These are phyloP conservation scores for Tortrix viridana DNA, from an alignment of 2,888 invertebrate genomes.

Conservation along the genomic window DNA sequence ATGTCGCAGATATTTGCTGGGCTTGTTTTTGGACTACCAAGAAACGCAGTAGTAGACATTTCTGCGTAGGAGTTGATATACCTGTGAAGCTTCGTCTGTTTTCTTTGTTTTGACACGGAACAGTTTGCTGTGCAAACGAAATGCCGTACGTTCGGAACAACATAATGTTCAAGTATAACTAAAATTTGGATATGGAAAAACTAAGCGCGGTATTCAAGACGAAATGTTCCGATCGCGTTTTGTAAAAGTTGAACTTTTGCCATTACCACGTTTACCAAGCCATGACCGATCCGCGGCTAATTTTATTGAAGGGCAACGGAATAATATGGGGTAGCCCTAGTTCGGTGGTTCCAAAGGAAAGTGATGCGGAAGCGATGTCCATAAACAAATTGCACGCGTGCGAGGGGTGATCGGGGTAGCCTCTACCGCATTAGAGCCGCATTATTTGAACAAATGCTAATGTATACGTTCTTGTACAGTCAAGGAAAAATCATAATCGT, in stretches of 20 bases:
- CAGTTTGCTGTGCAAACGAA: too few relatives aligned
- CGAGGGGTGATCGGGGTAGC: slow-evolving; percentile 34
- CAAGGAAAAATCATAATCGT: too few relatives aligned
- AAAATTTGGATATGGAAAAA: too few relatives aligned
- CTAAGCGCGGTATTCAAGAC: too few relatives aligned
- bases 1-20: slow-evolving; percentile 9
- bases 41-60: too few relatives aligned
- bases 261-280: not conserved
- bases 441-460: slow-evolving; percentile 31
- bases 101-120: too few relatives aligned
- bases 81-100: too few relatives aligned
- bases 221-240: too few relatives aligned
- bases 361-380: slow-evolving; percentile 41
- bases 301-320: slow-evolving; percentile 12
- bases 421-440: slow-evolving; percentile 36
- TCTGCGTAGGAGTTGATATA: too few relatives aligned
- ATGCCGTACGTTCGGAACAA: too few relatives aligned
- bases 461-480: not conserved
- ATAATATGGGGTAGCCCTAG: slow-evolving; percentile 23
- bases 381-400: slow-evolving; percentile 46
- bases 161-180: too few relatives aligned
- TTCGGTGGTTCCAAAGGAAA: slow-evolving; percentile 32
- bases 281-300: slow-evolving; percentile 1
- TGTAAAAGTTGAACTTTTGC: not conserved
- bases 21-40: not conserved